Evolutionary conservation across 1,140 invertebrate genomes (phyloP), one percentile per base, ranked within the genome.

Genomic region (Ectropis grisescens): DNA sequence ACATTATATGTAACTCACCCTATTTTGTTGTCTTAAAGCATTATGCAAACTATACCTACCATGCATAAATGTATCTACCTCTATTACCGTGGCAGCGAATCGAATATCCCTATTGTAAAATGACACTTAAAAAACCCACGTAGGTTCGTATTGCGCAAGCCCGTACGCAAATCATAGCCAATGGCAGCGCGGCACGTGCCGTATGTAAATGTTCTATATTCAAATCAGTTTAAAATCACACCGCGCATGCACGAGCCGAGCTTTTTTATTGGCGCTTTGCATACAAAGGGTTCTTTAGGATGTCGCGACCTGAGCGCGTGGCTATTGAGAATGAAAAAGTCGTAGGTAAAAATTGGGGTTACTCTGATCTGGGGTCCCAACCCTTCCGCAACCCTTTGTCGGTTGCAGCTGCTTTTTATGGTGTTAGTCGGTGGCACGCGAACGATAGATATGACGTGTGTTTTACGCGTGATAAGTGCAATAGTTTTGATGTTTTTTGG

Each of bases 141-240:
- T 15, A 11, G 29, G 14, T 27, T 11, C 54, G 48, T 47, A 58
- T n/a, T 68, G 62, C 70, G 68, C 68, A 70, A 41, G 61, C 33
- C 52, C 40, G 55, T 50, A 58, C 51, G 54, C 54, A 55, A 56
- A 58, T 59, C 46, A 33, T 25, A 40, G 38, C 74, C 74, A 79
- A 79, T 79, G 28, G 50, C 48, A 41, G 32, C 29, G 31, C 44
- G 40, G 37, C 41, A 11, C 34, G 32, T 40, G 29, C 23, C 29
- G 41, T 70, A 75, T 75, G 71, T 70, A 74, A 72, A 79, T 74
- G 40, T 65, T 47, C 47, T 58, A 61, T 70, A 76, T 80, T 76
- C 71, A 80, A 76, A 80, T 76, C 58, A 72, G 55, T 79, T 79
- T 79, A 74, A 79, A 76, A 70, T 70, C 56, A 59, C 45, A 70